Evolutionary conservation across 1,140 invertebrate genomes (phyloP), one percentile per base, ranked within the genome.

Genomic region (Ips typographus): DNA sequence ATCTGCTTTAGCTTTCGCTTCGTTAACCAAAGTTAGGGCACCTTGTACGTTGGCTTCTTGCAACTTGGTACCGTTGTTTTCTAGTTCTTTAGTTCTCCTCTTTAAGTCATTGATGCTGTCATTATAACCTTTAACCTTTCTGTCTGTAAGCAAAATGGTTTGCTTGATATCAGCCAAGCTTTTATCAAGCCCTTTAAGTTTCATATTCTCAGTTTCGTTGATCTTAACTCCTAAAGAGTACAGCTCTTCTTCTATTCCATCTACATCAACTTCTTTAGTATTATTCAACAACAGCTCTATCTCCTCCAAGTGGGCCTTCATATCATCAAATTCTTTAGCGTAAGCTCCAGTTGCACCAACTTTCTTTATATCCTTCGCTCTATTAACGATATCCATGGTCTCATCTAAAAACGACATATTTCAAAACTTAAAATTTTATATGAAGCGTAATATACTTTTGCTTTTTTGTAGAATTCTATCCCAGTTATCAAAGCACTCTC

Each of bases 401-500:
- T 90, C 85, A 63, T 88, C 87, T 77, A 80, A 73, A 88, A 57
- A 56, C 40, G 43, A 22, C 1, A 69, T 4, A 56, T 42, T 42
- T 59, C 3, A 42, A 40, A n/a, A n/a, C 3, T 38, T 22, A 1
- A 58, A 3, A 40, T 40, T 3, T 58, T 58, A 40, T 40, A 40
- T 3, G 6, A 8, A 58, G 7, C 42, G 47, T 5, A 40, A 73
- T 64, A 66, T 77, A 81, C 79, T 79, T 73, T 73, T 74, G 58
- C 72, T 82, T 57, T 90, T 89, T 69, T 86, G 85, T 41, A 99
- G 85, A 71, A 97, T 92, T 49, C 85, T 72, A 82, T 99, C 96
- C 98, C 98, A 99, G 79, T 98, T 98, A 77, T 98, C 92, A 81
- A 99, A 99, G 83, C 98, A 99, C 81, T 99, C 98, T 7, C 98